Conservation (phyloP, 2,113 vertebrate genomes). For the Dasyornis broadbenti region DNA sequence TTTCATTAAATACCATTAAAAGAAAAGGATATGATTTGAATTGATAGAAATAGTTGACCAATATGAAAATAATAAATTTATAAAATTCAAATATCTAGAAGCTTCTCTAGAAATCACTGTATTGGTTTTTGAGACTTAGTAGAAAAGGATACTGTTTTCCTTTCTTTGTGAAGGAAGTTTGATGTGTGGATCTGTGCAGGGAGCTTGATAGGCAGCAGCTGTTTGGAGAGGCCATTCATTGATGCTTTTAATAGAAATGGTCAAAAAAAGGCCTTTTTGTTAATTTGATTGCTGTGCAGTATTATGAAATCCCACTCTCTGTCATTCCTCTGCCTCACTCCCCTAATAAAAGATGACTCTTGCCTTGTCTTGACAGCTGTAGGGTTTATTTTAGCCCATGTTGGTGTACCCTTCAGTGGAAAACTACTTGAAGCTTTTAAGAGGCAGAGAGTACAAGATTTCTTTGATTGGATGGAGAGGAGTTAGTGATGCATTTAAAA, state of each 20-base stretch:
- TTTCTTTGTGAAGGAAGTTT: neutral
- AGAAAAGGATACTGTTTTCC: neutral
- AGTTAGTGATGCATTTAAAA: neutral
- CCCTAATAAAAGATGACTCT: neutral
- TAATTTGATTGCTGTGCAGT: neutral
- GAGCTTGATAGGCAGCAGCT: neutral
- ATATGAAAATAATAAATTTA: neutral
- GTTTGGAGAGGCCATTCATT: neutral
- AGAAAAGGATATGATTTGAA: neutral
- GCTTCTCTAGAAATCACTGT: neutral
- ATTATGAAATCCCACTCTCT: neutral
- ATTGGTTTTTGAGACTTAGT: neutral
- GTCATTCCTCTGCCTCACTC: neutral
- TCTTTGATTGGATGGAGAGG: neutral
- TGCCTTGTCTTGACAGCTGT: conserved; percentile 5
- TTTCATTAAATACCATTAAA: neutral
- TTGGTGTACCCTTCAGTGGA: neutral
- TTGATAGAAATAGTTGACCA: neutral
- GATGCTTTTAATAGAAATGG: neutral
- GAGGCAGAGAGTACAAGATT: neutral
- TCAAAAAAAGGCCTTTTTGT: neutral
- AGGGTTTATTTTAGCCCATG: neutral
- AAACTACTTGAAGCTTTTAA: neutral
- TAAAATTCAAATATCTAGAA: neutral
- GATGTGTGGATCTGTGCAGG: neutral